Percentiles rank a stretch among this genome's conserved stretches.
Evolutionary conservation across 2,888 invertebrate genomes (phyloP).

Genomic region (Eristalinus sepulchralis): DNA sequence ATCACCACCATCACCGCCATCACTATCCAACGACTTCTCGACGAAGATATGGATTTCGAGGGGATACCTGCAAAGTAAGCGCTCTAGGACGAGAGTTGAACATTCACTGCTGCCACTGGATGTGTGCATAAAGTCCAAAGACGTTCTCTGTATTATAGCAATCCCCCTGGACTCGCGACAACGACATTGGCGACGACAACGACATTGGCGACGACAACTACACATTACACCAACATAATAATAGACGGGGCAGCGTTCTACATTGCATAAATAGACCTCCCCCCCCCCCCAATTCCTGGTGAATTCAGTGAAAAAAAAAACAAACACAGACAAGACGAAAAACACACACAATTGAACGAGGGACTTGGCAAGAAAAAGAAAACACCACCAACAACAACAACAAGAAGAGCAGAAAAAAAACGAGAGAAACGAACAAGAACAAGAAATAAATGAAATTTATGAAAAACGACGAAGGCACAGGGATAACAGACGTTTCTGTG

Average conservation of each 20-base stretch:
- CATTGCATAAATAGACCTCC: neutral
- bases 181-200: neutral
- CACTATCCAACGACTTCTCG: neutral
- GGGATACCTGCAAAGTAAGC: conserved; percentile 15
- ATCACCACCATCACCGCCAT: neutral
- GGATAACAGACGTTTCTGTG: conserved; percentile 57
- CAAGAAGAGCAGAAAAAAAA: neutral
- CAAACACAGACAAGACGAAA: neutral
- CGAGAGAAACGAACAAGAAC: conserved; percentile 52
- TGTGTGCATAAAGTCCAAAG: neutral
- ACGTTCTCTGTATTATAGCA: neutral
- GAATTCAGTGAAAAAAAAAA: neutral
- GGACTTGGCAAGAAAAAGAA: neutral
- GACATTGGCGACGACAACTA: neutral
- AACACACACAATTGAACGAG: neutral
- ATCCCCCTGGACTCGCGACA: neutral
- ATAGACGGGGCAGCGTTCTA: neutral
- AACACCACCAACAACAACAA: neutral
- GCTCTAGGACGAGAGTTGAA: conserved; percentile 3
- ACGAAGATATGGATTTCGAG: neutral
- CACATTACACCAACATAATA: neutral
- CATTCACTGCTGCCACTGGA: no score
- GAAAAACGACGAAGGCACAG: conserved; percentile 22
- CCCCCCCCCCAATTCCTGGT: no score
- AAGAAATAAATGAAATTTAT: conserved; percentile 20